phyloP scores from a whole-genome alignment of 2,113 vertebrate genomes.

The Paedocypris sp. region DNA sequence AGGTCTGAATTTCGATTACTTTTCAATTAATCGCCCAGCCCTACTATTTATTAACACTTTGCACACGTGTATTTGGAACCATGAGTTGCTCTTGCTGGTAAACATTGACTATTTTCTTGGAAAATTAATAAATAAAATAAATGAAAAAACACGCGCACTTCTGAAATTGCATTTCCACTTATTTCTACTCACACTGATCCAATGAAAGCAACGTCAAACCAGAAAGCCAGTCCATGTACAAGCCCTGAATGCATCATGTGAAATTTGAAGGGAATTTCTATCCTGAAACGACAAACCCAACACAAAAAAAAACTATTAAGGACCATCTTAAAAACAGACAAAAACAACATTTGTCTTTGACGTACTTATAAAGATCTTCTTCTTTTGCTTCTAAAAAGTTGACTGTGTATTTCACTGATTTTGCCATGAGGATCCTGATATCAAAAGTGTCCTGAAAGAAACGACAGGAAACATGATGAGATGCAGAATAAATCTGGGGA shows the following conservation, averaged over 20 bases:
- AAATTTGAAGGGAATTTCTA: slow-evolving; percentile 96
- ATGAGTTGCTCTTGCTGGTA: no score
- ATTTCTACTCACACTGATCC: slow-evolving; percentile 75
- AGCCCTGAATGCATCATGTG: slow-evolving; percentile 91
- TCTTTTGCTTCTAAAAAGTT: slow-evolving; percentile 96
- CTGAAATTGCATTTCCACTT: no score
- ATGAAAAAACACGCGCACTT: no score
- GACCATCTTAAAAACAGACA: background rate
- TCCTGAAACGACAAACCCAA: slow-evolving; percentile 51
- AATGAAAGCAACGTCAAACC: slow-evolving; percentile 90
- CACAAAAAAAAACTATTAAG: background rate
- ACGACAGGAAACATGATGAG: background rate
- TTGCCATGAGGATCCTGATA: slow-evolving; percentile 90
- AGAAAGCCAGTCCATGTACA: slow-evolving; percentile 88
- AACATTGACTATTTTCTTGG: no score
- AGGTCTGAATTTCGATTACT: no score
- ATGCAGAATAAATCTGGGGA: background rate
- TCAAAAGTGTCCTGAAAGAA: slow-evolving; percentile 81
- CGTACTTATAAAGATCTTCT: slow-evolving; percentile 85
- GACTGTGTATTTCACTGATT: slow-evolving; percentile 90
- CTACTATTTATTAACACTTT: no score
- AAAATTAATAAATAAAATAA: no score
- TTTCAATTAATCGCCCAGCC: no score
- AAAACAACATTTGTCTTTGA: background rate
- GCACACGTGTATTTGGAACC: no score